Evolutionary conservation across 1,140 invertebrate species (phyloP).

Genomic region (Chelonus insularis): DNA sequence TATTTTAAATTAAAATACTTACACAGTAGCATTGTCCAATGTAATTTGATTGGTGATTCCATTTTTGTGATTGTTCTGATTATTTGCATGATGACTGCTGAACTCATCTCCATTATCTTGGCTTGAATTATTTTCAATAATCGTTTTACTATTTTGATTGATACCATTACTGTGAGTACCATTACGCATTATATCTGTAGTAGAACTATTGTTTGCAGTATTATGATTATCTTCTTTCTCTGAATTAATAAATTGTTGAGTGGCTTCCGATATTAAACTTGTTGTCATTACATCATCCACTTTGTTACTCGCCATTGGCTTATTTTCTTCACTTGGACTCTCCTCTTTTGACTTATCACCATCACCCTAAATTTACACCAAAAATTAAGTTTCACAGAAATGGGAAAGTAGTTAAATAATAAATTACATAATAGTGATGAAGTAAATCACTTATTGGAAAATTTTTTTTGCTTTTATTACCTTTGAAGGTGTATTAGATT

Average conservation of each 20-base stretch:
- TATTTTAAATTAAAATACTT: slow-evolving; percentile 44
- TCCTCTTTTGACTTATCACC: slow-evolving; percentile 56
- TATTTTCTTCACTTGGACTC: slow-evolving; percentile 50
- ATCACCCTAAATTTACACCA: slow-evolving; percentile 41
- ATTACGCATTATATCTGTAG: slow-evolving; percentile 50
- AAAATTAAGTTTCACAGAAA: no score
- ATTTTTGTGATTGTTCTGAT: slow-evolving; percentile 48
- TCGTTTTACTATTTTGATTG: slow-evolving; percentile 52
- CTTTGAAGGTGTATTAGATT: slow-evolving; percentile 60
- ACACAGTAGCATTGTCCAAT: slow-evolving; percentile 59
- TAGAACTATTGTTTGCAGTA: slow-evolving; percentile 40
- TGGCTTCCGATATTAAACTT: slow-evolving; percentile 56
- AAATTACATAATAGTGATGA: no score
- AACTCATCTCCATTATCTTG: slow-evolving; percentile 46
- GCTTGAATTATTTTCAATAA: slow-evolving; percentile 54
- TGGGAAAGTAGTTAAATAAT: no score
- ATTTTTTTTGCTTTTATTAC: no score
- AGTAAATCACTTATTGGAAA: no score
- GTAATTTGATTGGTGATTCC: slow-evolving; percentile 55
- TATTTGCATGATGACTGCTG: slow-evolving; percentile 55
- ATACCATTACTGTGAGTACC: slow-evolving; percentile 56
- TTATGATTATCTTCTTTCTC: slow-evolving; percentile 48
- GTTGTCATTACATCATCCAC: slow-evolving; percentile 53
- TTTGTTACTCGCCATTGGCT: slow-evolving; percentile 44
- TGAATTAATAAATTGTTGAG: slow-evolving; percentile 52